Evolutionary conservation across 2,797 vertebrate species (phyloP).

Genomic region (Cuniculus paca): DNA sequence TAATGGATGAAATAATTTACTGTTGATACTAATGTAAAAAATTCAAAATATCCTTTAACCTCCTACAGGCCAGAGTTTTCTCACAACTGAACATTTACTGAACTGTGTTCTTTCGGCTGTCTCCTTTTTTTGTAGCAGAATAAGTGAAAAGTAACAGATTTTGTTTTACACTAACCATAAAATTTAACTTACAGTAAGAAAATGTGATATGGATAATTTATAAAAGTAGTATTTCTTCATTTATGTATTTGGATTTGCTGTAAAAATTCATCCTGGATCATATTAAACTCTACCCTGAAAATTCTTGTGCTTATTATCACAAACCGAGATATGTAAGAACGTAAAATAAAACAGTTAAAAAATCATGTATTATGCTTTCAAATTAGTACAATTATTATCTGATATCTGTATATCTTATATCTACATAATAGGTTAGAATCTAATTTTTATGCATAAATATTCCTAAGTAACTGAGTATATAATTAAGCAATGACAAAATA

Average conservation of each 20-base stretch:
- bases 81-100: not conserved
- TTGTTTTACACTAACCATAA: slow-evolving; percentile 16
- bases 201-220: not conserved
- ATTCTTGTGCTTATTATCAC: not conserved
- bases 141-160: not conserved
- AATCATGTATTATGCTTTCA: not conserved
- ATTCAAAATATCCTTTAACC: not conserved
- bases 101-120: not conserved
- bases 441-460: not conserved
- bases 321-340: not conserved
- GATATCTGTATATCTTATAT: not conserved
- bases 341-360: not conserved
- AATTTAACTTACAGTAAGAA: slow-evolving; percentile 6
- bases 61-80: not conserved
- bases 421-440: not conserved
- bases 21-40: slow-evolving; percentile 16
- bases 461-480: not conserved
- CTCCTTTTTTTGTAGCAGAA: not conserved
- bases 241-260: slow-evolving; percentile 24
- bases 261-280: not conserved
- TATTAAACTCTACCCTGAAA: not conserved
- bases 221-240: not conserved
- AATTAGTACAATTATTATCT: not conserved
- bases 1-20: not conserved
- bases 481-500: not conserved